Evolutionary conservation across 2,113 vertebrate genomes (phyloP), one percentile per base, ranked within the genome.

Genomic region (Sarotherodon lohbergeri): DNA sequence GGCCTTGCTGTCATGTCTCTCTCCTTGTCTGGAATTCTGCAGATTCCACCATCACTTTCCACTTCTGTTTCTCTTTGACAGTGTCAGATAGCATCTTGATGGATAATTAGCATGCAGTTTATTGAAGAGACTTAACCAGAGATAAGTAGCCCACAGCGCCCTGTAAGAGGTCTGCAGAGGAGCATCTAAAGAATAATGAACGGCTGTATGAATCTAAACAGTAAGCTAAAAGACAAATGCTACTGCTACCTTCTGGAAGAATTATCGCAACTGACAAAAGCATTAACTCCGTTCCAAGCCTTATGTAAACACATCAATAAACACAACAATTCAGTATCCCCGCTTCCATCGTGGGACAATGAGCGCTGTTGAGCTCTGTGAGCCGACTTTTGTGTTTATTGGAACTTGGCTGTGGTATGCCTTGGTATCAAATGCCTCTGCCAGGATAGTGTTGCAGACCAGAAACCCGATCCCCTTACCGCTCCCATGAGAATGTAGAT

Each of bases 11-110:
- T 86, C 90, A 88, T 86, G 88, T 83, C 85, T 92, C 84, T 90
- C 83, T 86, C 85, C 88, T 91, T 36, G 34, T 86, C 85, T 90
- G 87, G 87, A 94, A 94, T 95, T 94, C 94, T 90, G 85, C 93
- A 90, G 91, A 95, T 93, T 94, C 94, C 93, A 89, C 41, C 61
- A 79, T 85, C 52, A 29, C 89, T 90, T 91, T 90, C 83, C 82
- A 88, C 86, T 11, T 32, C 90, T 84, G 78, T 88, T 84, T 86
- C 89, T 86, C 82, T 82, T 16, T 89, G 91, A 93, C 93, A 88
- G 85, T 46, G 7, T 79, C 79, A 36, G 93, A 94, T 94, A 86
- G 39, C 1, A 93, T 95, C 93, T 94, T 85, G 88, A 88, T 24
- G 89, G 50, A 56, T 89, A 82, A 39, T 92, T 89, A 85, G 86